These are phyloP conservation scores for Sinocyclocheilus rhinocerous DNA, from an alignment of 2,113 vertebrate species.

Conservation along the genomic window DNA sequence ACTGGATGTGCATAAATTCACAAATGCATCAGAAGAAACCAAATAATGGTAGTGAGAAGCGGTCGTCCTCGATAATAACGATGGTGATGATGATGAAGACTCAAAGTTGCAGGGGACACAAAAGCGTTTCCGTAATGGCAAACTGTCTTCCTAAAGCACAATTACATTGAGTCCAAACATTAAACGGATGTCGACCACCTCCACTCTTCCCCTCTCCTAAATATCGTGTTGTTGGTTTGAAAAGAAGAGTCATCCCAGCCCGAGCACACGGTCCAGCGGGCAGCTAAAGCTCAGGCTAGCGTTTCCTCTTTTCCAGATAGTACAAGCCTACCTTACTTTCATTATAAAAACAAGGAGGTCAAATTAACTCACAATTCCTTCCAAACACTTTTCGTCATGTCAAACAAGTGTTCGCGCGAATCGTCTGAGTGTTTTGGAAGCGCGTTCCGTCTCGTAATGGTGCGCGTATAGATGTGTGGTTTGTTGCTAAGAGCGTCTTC, in stretches of 20 bases:
- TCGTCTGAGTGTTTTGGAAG: constrained; percentile 49
- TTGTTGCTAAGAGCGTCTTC: constrained; percentile 80
- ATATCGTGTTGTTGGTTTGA: constrained; percentile 56
- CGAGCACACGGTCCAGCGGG: constrained; percentile 19
- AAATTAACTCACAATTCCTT: not conserved
- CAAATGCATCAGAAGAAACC: not conserved
- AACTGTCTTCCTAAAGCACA: constrained; percentile 64
- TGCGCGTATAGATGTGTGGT: constrained; percentile 49
- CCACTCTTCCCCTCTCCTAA: constrained; percentile 68
- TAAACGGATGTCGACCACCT: constrained; percentile 58
- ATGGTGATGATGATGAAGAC: not conserved
- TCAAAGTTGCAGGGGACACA: constrained; percentile 23
- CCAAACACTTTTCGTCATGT: not conserved
- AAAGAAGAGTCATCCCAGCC: constrained; percentile 71
- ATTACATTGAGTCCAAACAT: constrained; percentile 66
- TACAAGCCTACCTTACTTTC: not conserved
- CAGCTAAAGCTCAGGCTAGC: constrained; percentile 42
- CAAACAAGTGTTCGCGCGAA: constrained; percentile 24
- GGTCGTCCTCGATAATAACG: not conserved
- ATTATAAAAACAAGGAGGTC: not conserved
- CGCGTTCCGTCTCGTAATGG: constrained; percentile 51
- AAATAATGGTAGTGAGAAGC: not conserved
- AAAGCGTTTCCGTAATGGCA: constrained; percentile 54
- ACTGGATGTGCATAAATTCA: not conserved
- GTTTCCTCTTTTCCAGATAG: constrained; percentile 20